Percentiles rank a stretch among this genome's conserved stretches.
phyloP scores from a whole-genome alignment of 2,888 invertebrate species.

The Epinotia ramella region DNA sequence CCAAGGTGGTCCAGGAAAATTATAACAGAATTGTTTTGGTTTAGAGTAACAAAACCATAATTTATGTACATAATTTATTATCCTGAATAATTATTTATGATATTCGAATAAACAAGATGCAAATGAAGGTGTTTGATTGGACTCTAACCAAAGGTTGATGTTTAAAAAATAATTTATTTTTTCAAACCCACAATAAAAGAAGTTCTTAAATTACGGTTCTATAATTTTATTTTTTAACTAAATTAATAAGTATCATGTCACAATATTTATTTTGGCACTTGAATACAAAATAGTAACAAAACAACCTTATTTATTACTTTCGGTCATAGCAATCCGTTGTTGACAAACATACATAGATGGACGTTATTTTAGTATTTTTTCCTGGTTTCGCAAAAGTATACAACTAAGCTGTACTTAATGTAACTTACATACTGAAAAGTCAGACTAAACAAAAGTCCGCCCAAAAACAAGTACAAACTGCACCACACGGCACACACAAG shows the following conservation, averaged over 20 bases:
- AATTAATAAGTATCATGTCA: slow-evolving; percentile 6
- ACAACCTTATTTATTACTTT: not conserved
- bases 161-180: not conserved
- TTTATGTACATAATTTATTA: slow-evolving; percentile 37
- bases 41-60: slow-evolving; percentile 29
- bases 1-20: slow-evolving; percentile 30
- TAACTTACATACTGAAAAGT: slow-evolving; percentile 26
- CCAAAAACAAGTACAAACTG: not conserved
- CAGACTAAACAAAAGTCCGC: slow-evolving; percentile 35
- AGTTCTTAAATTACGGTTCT: not conserved
- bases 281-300: slow-evolving; percentile 13
- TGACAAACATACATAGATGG: not conserved
- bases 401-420: slow-evolving; percentile 17
- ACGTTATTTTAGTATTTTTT: not conserved
- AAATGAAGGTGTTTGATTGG: slow-evolving; percentile 25
- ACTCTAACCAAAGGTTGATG: slow-evolving; percentile 12
- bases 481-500: too few species aligned
- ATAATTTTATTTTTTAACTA: not conserved
- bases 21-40: slow-evolving; percentile 27
- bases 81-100: slow-evolving; percentile 22
- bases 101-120: slow-evolving; percentile 28
- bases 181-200: not conserved
- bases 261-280: slow-evolving; percentile 28
- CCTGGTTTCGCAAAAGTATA: slow-evolving; percentile 22
- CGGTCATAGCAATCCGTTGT: not conserved